Evolutionary conservation across 2,113 vertebrate species (phyloP).

Genomic region (Psephotus haematonotus): DNA sequence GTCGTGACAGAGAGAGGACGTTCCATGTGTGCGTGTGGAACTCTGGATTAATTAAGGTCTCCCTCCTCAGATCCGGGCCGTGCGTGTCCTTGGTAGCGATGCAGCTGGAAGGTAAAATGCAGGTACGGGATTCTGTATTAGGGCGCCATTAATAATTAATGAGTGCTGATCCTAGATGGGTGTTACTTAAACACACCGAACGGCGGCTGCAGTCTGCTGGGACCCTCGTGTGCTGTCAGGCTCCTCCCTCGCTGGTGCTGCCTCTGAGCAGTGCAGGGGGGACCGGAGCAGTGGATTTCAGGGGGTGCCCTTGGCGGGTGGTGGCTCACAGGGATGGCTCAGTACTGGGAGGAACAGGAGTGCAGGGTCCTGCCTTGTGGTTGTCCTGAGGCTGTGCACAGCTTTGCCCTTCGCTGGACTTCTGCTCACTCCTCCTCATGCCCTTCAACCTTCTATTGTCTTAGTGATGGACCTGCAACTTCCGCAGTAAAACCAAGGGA

Average conservation of each 20-base stretch:
- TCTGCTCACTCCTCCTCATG: background rate
- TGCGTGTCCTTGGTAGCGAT: constrained; percentile 36
- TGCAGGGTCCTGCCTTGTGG: fast-evolving
- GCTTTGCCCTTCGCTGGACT: background rate
- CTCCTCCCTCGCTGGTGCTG: background rate
- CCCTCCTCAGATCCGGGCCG: constrained; percentile 15
- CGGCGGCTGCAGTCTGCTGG: constrained; percentile 38
- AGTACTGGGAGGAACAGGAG: fast-evolving
- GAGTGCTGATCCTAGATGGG: constrained; percentile 66
- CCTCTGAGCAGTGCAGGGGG: background rate
- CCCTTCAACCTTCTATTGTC: background rate
- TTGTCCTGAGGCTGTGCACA: background rate
- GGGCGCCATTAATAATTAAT: constrained; percentile 68
- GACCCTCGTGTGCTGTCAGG: background rate
- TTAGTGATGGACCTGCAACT: background rate
- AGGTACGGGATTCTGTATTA: constrained; percentile 53
- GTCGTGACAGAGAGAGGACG: constrained; percentile 37
- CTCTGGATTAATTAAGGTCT: constrained; percentile 31
- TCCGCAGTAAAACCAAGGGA: background rate
- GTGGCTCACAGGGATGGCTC: fast-evolving
- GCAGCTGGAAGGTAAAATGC: constrained; percentile 61
- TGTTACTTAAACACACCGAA: constrained; percentile 61
- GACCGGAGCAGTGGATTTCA: fast-evolving
- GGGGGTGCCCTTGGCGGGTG: fast-evolving
- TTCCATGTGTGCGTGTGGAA: constrained; percentile 37